Evolutionary conservation across 1,140 invertebrate genomes (phyloP).

Genomic region (Ooceraea biroi): DNA sequence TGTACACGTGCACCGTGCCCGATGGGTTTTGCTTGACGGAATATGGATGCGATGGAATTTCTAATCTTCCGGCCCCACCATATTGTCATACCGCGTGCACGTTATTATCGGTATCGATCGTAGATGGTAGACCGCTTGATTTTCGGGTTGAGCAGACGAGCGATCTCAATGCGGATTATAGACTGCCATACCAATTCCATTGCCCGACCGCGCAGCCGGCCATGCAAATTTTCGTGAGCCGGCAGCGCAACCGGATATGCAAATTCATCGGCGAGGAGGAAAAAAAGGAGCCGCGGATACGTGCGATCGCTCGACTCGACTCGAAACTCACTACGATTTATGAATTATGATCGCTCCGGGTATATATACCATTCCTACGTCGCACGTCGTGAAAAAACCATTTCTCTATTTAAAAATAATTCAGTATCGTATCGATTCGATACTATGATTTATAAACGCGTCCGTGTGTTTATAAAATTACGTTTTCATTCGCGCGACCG

Average conservation of each 20-base stretch:
- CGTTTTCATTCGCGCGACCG: neutral
- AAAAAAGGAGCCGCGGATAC: constrained; percentile 28
- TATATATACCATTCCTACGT: constrained; percentile 7
- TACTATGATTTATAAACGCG: constrained; percentile 6
- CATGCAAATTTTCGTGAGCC: constrained; percentile 61
- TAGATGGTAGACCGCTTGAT: constrained; percentile 57
- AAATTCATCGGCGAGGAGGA: constrained; percentile 28
- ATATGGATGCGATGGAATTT: constrained; percentile 53
- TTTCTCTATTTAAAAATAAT: constrained; percentile 36
- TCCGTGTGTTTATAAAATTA: neutral
- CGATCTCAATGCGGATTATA: constrained; percentile 61
- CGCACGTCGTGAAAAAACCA: neutral
- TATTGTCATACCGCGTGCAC: constrained; percentile 57
- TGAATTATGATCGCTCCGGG: constrained; percentile 49
- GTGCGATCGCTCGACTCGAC: constrained; percentile 51
- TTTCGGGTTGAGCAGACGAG: constrained; percentile 56
- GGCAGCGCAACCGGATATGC: constrained; percentile 51
- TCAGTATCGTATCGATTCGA: constrained; percentile 28
- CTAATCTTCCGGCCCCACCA: constrained; percentile 48
- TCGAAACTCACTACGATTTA: constrained; percentile 53
- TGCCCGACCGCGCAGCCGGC: constrained; percentile 42
- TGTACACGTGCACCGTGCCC: neutral
- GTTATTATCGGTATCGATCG: constrained; percentile 60
- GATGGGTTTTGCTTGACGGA: constrained; percentile 5
- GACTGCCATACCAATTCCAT: constrained; percentile 61